phyloP scores from a whole-genome alignment of 2,888 invertebrate genomes.

The Ennomos erosarius region DNA sequence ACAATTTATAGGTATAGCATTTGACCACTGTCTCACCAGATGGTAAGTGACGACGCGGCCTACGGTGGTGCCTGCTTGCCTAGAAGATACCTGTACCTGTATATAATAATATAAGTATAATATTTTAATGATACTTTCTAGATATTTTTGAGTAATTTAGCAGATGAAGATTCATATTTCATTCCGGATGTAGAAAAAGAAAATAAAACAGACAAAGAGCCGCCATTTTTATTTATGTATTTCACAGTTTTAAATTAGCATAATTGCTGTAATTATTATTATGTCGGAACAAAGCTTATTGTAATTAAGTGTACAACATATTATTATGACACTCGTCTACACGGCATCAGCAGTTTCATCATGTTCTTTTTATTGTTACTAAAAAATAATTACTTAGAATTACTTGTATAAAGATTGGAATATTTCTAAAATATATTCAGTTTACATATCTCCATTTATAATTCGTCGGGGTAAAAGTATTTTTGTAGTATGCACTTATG shows the following conservation, averaged over 20 bases:
- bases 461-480: too few relatives aligned
- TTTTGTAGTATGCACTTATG: not conserved
- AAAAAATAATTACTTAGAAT: too few relatives aligned
- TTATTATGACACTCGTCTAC: slow-evolving; percentile 22
- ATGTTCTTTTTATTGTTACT: too few relatives aligned
- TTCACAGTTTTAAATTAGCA: slow-evolving; percentile 28
- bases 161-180: slow-evolving; percentile 7
- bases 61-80: too few relatives aligned
- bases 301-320: slow-evolving; percentile 24
- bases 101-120: too few relatives aligned
- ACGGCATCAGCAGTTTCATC: slow-evolving; percentile 15
- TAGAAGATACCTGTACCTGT: too few relatives aligned
- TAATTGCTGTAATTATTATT: slow-evolving; percentile 28
- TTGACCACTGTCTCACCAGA: too few relatives aligned
- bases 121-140: slow-evolving; percentile 11
- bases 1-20: too few relatives aligned
- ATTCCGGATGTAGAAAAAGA: slow-evolving; percentile 8
- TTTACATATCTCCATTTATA: not conserved
- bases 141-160: slow-evolving; percentile 17
- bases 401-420: too few relatives aligned
- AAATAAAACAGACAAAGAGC: slow-evolving; percentile 24
- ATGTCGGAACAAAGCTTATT: slow-evolving; percentile 23
- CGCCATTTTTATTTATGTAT: slow-evolving; percentile 24
- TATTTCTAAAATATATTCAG: not conserved
- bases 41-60: too few relatives aligned